Conservation (phyloP, 2,888 invertebrate species). For the Carcina quercana region DNA sequence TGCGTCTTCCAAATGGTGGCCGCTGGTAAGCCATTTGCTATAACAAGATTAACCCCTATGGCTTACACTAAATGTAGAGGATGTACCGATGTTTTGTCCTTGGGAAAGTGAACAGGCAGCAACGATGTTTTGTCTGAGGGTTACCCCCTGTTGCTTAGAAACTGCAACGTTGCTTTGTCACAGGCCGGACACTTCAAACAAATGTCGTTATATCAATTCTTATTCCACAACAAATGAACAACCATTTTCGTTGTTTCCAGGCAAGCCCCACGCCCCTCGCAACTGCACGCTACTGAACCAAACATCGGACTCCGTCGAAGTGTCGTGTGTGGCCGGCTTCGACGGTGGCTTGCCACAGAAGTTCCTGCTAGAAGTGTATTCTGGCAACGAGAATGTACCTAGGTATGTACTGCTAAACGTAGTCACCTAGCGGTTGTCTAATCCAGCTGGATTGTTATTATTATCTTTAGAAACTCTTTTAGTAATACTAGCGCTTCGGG, state of each 20-base stretch:
- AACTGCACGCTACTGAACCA: slow-evolving; percentile 91
- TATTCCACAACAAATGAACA: too few species aligned
- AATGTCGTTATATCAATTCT: too few species aligned
- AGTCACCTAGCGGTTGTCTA: too few species aligned
- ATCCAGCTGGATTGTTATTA: too few species aligned
- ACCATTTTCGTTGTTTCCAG: slow-evolving; percentile 58
- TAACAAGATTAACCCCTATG: too few species aligned
- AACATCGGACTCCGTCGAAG: slow-evolving; percentile 87
- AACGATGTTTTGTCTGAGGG: too few species aligned
- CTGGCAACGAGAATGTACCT: slow-evolving; percentile 39
- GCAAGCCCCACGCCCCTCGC: slow-evolving; percentile 87
- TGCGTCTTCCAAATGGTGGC: slow-evolving; percentile 93
- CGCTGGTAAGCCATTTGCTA: slow-evolving; percentile 87
- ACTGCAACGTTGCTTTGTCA: too few species aligned
- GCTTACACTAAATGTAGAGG: background rate
- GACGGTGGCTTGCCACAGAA: slow-evolving; percentile 92
- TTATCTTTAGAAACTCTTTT: too few species aligned
- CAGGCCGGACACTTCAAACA: too few species aligned
- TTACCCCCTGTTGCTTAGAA: too few species aligned
- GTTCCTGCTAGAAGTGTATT: slow-evolving; percentile 87
- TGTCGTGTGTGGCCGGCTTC: slow-evolving; percentile 88
- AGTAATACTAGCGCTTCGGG: too few species aligned
- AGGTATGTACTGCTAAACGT: slow-evolving; percentile 44
- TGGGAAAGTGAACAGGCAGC: background rate
- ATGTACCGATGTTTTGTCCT: background rate